Conservation (phyloP, 2,888 invertebrate genomes). For the Sarcophaga rosellei region DNA sequence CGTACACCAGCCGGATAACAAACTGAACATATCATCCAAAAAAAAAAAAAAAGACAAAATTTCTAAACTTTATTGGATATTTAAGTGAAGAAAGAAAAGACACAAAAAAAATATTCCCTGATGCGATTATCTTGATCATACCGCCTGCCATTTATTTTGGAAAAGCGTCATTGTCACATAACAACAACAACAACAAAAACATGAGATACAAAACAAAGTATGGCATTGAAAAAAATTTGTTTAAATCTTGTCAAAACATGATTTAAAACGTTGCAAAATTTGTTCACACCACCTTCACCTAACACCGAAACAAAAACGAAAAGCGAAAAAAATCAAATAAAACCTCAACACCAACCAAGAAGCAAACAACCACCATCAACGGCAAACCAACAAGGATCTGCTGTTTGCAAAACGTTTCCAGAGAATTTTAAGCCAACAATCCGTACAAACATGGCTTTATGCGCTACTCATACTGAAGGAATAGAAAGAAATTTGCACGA, state of each 20-base stretch:
- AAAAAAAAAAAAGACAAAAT: background rate
- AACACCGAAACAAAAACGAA: background rate
- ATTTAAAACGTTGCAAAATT: conserved; percentile 68
- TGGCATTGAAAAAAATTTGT: conserved; percentile 67
- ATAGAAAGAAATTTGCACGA: conserved; percentile 60
- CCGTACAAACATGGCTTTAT: conserved; percentile 7
- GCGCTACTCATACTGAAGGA: conserved; percentile 33
- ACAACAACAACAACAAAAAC: background rate
- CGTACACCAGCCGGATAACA: too few relatives aligned
- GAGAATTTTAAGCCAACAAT: conserved; percentile 49
- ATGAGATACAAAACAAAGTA: background rate
- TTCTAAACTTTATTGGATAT: conserved; percentile 23
- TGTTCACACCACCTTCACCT: conserved; percentile 63
- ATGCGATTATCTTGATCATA: conserved; percentile 56
- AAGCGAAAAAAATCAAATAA: conserved; percentile 5
- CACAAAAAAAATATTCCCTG: conserved; percentile 18
- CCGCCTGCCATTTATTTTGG: conserved; percentile 38
- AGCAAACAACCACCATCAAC: conserved; percentile 12
- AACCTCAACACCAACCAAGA: conserved; percentile 15
- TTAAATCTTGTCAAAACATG: conserved; percentile 68
- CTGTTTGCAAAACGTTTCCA: conserved; percentile 44
- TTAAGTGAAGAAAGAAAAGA: background rate
- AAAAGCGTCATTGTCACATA: background rate
- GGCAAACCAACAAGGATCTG: conserved; percentile 55
- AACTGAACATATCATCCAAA: background rate